phyloP scores from a whole-genome alignment of 2,888 invertebrate species.

The Zaprionus bogoriensis region DNA sequence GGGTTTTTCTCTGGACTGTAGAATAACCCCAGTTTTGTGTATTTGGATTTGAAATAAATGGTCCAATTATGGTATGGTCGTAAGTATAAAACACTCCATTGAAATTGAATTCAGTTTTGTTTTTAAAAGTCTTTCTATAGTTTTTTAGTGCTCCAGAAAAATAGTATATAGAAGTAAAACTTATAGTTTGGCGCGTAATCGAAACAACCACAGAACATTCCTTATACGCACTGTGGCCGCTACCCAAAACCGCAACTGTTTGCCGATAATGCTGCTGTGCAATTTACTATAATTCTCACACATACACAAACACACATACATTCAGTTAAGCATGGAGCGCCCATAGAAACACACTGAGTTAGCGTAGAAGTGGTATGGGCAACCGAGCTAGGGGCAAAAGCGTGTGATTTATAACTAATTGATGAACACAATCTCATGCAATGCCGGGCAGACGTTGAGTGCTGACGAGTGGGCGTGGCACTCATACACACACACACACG shows the following conservation, averaged over 20 bases:
- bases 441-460: conserved; percentile 10
- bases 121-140: no score
- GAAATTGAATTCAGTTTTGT: no score
- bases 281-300: neutral
- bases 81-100: no score
- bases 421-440: conserved; percentile 60
- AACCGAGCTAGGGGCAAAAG: neutral
- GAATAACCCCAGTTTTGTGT: no score
- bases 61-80: no score
- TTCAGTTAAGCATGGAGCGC: neutral
- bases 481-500: no score
- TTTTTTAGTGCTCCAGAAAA: no score
- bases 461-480: conserved; percentile 26
- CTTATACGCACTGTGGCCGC: neutral
- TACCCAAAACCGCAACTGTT: neutral
- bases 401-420: conserved; percentile 69
- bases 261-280: neutral
- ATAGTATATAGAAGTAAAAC: no score
- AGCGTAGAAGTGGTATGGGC: neutral
- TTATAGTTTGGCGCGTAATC: neutral
- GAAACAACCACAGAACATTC: neutral
- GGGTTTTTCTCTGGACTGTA: no score
- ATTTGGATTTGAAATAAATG: no score
- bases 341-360: neutral
- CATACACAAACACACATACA: neutral